Conservation (phyloP, 1,140 invertebrate species). For the Vollenhovia emeryi region DNA sequence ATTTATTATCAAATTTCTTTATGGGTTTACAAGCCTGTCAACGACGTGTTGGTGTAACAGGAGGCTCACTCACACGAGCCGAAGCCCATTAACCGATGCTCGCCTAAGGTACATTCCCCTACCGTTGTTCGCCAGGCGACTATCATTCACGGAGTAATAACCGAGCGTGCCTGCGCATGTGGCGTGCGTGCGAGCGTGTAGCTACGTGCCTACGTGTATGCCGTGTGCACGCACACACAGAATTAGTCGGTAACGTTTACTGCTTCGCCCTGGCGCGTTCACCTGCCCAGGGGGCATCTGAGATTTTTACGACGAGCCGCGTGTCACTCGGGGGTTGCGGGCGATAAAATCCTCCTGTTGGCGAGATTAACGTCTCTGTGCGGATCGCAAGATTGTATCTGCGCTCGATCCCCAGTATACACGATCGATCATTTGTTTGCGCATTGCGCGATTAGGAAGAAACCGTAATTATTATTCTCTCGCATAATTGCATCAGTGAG, state of each 20-base stretch:
- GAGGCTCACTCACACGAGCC: conserved; percentile 43
- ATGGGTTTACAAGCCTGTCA: conserved; percentile 83
- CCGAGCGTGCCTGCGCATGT: conserved; percentile 34
- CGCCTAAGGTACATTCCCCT: conserved; percentile 36
- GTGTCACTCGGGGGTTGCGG: conserved; percentile 78
- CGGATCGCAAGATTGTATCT: conserved; percentile 65
- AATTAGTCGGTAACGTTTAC: conserved; percentile 74
- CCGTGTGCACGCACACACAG: conserved; percentile 39
- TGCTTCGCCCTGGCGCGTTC: conserved; percentile 69
- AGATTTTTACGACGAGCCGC: conserved; percentile 82
- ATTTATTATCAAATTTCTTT: conserved; percentile 85
- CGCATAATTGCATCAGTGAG: neutral
- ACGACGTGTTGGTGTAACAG: conserved; percentile 66
- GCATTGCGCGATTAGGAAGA: neutral
- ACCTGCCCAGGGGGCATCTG: conserved; percentile 79
- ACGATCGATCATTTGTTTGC: conserved; percentile 50
- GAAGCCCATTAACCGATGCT: conserved; percentile 49
- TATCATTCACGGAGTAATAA: conserved; percentile 74
- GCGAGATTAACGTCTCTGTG: conserved; percentile 81
- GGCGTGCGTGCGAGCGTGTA: conserved; percentile 51
- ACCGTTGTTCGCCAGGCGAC: conserved; percentile 44
- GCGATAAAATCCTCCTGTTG: conserved; percentile 82
- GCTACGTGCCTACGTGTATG: neutral
- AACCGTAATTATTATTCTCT: neutral
- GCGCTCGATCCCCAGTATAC: neutral